Conservation (phyloP, 2,888 invertebrate species). For the Ceriagrion tenellum region DNA sequence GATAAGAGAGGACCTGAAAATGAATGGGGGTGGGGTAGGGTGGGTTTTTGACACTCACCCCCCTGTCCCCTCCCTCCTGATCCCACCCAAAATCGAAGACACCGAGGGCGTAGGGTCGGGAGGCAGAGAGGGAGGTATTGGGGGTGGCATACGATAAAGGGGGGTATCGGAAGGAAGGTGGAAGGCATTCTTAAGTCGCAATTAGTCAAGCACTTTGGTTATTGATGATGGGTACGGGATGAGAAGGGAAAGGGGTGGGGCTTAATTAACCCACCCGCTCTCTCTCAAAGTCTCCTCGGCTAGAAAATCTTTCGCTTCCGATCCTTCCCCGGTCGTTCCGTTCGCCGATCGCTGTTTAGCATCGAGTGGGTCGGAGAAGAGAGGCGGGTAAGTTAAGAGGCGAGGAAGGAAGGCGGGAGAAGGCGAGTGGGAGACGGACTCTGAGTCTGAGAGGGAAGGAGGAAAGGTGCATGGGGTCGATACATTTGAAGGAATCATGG, state of each 20-base stretch:
- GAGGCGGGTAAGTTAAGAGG: not conserved
- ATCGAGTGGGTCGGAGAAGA: not conserved
- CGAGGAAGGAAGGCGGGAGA: not conserved
- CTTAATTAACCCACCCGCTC: slow-evolving; percentile 48
- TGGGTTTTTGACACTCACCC: no score
- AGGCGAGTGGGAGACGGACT: slow-evolving; percentile 17
- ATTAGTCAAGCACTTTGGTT: slow-evolving; percentile 66
- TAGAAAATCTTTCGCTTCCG: not conserved
- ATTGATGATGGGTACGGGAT: slow-evolving; percentile 55
- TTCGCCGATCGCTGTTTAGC: not conserved
- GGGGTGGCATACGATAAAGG: not conserved
- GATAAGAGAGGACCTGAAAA: not conserved
- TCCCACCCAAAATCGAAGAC: slow-evolving; percentile 4
- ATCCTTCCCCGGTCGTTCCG: not conserved
- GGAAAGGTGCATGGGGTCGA: not conserved
- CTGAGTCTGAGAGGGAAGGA: not conserved
- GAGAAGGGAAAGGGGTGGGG: not conserved
- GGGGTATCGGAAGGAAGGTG: slow-evolving; percentile 24
- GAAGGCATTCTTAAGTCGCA: slow-evolving; percentile 56
- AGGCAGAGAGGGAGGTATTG: not conserved
- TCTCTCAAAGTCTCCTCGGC: slow-evolving; percentile 49
- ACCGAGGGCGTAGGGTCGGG: no score
- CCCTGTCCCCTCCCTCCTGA: not conserved
- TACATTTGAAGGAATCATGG: not conserved
- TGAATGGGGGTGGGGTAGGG: no score